Evolutionary conservation across 2,888 invertebrate species (phyloP).

Genomic region (Opisthograptis luteolata): DNA sequence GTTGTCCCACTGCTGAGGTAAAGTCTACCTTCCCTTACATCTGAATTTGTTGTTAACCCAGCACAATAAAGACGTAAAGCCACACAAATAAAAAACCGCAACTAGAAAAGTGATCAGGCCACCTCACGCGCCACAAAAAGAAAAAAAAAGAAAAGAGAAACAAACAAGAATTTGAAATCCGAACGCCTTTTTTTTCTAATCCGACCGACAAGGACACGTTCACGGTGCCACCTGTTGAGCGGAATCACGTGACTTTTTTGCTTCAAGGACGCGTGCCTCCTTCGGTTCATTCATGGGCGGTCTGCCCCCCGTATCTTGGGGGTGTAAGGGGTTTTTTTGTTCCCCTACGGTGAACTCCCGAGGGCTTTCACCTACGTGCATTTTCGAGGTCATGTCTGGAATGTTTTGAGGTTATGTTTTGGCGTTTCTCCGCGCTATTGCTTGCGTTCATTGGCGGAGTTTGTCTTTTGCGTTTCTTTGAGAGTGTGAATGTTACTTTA

Average conservation of each 20-base stretch:
- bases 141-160: conserved; percentile 34
- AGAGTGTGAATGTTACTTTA: not conserved
- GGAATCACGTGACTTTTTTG: conserved; percentile 83
- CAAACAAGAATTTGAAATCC: conserved; percentile 45
- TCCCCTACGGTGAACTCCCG: conserved; percentile 79
- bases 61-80: not conserved
- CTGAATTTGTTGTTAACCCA: no score
- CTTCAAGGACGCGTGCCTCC: conserved; percentile 82
- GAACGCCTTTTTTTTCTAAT: conserved; percentile 65
- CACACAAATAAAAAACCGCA: not conserved
- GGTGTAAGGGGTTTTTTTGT: conserved; percentile 80
- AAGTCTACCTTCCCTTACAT: no score
- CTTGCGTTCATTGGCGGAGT: conserved; percentile 12
- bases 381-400: conserved; percentile 82
- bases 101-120: conserved; percentile 9
- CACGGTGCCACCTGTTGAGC: conserved; percentile 81
- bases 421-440: conserved; percentile 57
- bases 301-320: conserved; percentile 73
- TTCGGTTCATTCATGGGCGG: conserved; percentile 83
- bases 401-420: conserved; percentile 77
- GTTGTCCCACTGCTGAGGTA: no score
- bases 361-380: conserved; percentile 84
- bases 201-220: conserved; percentile 75
- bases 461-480: conserved; percentile 12
- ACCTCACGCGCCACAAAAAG: conserved; percentile 22